phyloP scores from a whole-genome alignment of 2,888 invertebrate species.

The Watsonalla binaria region DNA sequence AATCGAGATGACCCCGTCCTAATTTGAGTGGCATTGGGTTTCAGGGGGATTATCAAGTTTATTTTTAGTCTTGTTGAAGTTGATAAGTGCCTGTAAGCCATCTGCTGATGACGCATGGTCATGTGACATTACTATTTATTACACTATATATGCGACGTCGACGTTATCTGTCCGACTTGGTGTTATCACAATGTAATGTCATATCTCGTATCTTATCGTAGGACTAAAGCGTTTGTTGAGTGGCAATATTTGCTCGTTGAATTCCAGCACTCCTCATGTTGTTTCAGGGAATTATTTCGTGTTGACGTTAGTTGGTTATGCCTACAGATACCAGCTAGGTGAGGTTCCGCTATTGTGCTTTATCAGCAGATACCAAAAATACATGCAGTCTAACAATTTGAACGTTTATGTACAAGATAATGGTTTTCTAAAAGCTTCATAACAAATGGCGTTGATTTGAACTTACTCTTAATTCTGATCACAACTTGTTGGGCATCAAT shows the following conservation, averaged over 20 bases:
- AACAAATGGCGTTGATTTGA: too few species aligned
- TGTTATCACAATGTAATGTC: slow-evolving; percentile 23
- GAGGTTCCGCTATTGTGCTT: neutral
- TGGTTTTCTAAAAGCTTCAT: too few species aligned
- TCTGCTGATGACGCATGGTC: slow-evolving; percentile 31
- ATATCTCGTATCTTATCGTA: slow-evolving; percentile 25
- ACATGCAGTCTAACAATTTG: too few species aligned
- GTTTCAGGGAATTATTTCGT: slow-evolving; percentile 34
- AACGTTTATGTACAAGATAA: too few species aligned
- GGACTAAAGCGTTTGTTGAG: slow-evolving; percentile 28
- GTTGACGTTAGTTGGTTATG: slow-evolving; percentile 24
- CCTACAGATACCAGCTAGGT: neutral
- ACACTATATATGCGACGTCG: slow-evolving; percentile 7
- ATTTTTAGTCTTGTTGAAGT: neutral
- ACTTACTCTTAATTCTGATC: too few species aligned
- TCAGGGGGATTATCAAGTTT: neutral
- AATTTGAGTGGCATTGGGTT: neutral
- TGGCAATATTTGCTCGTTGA: slow-evolving; percentile 48
- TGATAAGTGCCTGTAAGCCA: slow-evolving; percentile 13
- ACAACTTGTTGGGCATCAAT: neutral
- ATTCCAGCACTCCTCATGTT: slow-evolving; percentile 37
- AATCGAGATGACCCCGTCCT: neutral
- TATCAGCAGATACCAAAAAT: neutral
- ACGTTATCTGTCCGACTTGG: slow-evolving; percentile 25
- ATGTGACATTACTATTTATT: slow-evolving; percentile 35